phyloP scores from a whole-genome alignment of 2,797 vertebrate species.

The Ciconia nigra region DNA sequence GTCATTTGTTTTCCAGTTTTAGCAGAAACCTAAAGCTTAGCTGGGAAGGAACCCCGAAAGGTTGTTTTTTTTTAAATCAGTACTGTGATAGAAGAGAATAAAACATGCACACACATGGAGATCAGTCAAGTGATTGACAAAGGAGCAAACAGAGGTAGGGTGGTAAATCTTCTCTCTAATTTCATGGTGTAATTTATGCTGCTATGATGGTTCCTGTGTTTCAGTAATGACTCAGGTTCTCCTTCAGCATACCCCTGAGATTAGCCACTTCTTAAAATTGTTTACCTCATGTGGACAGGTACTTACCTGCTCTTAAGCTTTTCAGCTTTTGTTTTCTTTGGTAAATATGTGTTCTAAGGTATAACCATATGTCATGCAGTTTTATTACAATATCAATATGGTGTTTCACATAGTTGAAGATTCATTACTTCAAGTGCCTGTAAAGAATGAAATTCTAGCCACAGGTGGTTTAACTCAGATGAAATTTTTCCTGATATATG shows the following conservation, averaged over 20 bases:
- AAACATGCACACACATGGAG: not conserved
- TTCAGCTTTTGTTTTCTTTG: not conserved
- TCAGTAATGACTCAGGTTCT: not conserved
- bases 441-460: not conserved
- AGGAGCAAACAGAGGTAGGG: not conserved
- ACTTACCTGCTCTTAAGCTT: not conserved
- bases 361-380: not conserved
- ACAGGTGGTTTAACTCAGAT: not conserved
- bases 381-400: not conserved
- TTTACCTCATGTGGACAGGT: not conserved
- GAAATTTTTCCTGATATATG: not conserved
- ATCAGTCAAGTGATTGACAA: not conserved
- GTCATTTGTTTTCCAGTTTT: not conserved
- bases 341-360: not conserved
- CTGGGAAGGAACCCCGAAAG: not conserved
- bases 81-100: not conserved
- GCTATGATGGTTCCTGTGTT: not conserved
- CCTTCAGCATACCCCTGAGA: not conserved
- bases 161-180: not conserved
- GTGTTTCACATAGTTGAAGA: not conserved
- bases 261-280: not conserved
- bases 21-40: not conserved
- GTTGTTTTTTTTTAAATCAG: not conserved
- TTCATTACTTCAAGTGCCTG: not conserved
- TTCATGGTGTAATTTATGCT: not conserved